phyloP scores from a whole-genome alignment of 2,888 invertebrate genomes.

The Hypsopygia costalis region DNA sequence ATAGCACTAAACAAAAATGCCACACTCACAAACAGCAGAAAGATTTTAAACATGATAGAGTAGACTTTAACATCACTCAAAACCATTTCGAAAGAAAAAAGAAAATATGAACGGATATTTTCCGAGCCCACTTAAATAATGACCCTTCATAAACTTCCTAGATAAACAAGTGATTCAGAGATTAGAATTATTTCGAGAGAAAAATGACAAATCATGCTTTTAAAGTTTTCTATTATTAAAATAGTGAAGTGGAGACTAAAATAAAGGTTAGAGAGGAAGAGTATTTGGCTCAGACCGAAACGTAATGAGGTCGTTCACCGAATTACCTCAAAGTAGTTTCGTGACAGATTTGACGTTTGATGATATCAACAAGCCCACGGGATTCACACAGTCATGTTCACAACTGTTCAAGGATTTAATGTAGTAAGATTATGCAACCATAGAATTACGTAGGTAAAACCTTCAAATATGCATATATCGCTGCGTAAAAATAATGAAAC shows the following conservation, averaged over 20 bases:
- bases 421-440: too few relatives aligned
- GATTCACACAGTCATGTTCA: conserved; percentile 4
- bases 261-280: conserved; percentile 46
- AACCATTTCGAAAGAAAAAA: too few relatives aligned
- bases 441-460: too few relatives aligned
- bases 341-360: conserved; percentile 1
- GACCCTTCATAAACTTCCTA: conserved; percentile 20
- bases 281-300: conserved; percentile 45
- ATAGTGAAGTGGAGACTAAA: conserved; percentile 41
- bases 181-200: conserved; percentile 14
- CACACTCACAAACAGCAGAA: too few relatives aligned
- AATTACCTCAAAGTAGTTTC: conserved; percentile 19
- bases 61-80: too few relatives aligned
- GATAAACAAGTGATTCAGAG: conserved; percentile 24
- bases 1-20: too few relatives aligned
- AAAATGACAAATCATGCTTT: conserved; percentile 47
- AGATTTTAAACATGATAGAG: too few relatives aligned
- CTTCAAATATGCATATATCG: too few relatives aligned
- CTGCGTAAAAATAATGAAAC: too few relatives aligned
- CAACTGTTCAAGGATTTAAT: too few relatives aligned
- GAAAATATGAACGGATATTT: too few relatives aligned
- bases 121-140: conserved; percentile 14
- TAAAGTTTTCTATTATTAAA: conserved; percentile 46
- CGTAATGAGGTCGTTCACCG: conserved; percentile 66
- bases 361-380: conserved; percentile 14